Evolutionary conservation across 2,888 invertebrate species (phyloP), one percentile per base, ranked within the genome.

Genomic region (Hemistola chrysoprasaria): DNA sequence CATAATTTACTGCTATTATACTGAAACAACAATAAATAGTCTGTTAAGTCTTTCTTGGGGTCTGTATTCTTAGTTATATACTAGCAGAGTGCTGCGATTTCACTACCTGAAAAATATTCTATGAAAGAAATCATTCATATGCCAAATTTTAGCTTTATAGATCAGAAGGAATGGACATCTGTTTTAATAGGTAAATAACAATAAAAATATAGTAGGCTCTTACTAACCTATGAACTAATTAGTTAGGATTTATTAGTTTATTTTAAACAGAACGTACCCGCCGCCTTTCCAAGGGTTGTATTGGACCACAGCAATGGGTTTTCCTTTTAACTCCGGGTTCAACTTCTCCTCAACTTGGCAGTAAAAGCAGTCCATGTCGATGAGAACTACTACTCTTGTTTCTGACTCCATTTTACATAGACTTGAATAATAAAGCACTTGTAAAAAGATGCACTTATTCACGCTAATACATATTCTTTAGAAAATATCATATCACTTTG

Each of bases 361-460:
- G 79, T 98, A 99, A 84, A 99, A 99, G 83, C 98, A 98, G 78
- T 99, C 99, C 99, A 99, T 99, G 75, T 99, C 99, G 32, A 99
- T 94, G 32, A 99, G 90, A 25, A 95, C 93, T 9, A 99, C 90
- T 9, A 98, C 91, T 54, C 95, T 85, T 48, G 92, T 92, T 51
- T 87, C 83, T 48, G 68, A 71, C 31, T 90, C 77, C 91, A 91
- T 90, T 47, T 36, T 53, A 11, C 25, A 21, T 21, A 33, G 27
- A 1, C 8, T 7, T n/a, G n/a, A n/a, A n/a, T n/a, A n/a, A n/a
- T n/a, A n/a, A n/a, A n/a, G n/a, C n/a, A n/a, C n/a, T n/a, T n/a
- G n/a, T n/a, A 27, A 32, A 35, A 27, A 22, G 11, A 8, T 1
- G 5, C 21, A 21, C 3, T 25, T 3, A 25, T 8, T 25, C 6